A percentile compares a stretch with the other conserved stretches of the same genome.
These are phyloP conservation scores for Tachuris rubrigastra DNA, from an alignment of 2,113 vertebrate genomes.

Conservation along the genomic window DNA sequence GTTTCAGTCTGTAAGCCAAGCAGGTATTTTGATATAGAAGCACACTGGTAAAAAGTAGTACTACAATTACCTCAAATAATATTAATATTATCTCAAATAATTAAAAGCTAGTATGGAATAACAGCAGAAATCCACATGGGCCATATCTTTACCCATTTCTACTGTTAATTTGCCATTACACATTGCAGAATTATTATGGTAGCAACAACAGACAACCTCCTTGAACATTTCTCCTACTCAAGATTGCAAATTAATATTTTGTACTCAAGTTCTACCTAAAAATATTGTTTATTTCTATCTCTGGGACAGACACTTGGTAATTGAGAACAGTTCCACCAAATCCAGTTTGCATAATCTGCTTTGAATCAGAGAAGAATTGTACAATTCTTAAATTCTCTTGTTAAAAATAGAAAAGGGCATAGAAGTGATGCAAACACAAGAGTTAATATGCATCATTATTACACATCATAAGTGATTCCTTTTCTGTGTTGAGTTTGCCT, in stretches of 20 bases:
- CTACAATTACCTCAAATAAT: neutral
- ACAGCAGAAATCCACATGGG: neutral
- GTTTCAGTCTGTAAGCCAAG: neutral
- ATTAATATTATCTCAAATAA: neutral
- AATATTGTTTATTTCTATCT: neutral
- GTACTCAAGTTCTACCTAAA: neutral
- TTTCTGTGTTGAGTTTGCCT: neutral
- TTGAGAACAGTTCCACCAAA: neutral
- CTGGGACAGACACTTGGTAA: neutral
- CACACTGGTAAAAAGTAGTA: neutral
- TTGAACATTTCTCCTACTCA: neutral
- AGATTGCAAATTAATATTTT: neutral
- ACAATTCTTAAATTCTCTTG: neutral
- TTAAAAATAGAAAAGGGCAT: neutral
- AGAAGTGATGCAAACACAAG: neutral
- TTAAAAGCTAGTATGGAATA: neutral
- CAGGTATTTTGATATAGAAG: neutral
- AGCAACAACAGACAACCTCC: neutral
- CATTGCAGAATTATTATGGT: neutral
- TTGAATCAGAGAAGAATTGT: neutral
- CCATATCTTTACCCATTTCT: neutral
- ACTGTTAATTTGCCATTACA: neutral
- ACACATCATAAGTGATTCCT: neutral
- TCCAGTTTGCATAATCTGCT: neutral
- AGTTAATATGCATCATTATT: neutral